phyloP scores from a whole-genome alignment of 2,797 vertebrate species.

The Fistularia commersonii region DNA sequence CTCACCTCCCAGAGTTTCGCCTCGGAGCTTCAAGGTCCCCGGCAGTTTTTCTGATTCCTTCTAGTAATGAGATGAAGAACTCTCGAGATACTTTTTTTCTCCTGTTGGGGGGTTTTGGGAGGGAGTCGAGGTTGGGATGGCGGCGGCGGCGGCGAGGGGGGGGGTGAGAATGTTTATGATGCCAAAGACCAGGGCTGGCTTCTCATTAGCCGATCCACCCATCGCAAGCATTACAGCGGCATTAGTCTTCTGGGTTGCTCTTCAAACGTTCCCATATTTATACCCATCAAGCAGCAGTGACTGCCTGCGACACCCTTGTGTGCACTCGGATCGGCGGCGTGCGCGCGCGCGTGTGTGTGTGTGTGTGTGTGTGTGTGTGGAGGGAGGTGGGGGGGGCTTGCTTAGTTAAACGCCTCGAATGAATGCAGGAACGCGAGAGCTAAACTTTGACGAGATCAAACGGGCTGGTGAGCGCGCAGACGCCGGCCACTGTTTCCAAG shows the following conservation, averaged over 20 bases:
- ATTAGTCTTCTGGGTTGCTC: constrained; percentile 77
- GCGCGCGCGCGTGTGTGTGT: no score
- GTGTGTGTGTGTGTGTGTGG: no score
- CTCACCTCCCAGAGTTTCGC: constrained; percentile 37
- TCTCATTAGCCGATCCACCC: constrained; percentile 78
- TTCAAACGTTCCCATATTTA: constrained; percentile 81
- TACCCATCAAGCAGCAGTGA: constrained; percentile 73
- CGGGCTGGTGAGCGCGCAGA: constrained; percentile 74
- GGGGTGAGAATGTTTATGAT: constrained; percentile 74
- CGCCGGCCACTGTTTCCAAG: constrained; percentile 78
- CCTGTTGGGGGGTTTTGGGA: constrained; percentile 71
- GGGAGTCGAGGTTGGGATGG: no score
- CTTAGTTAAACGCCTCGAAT: constrained; percentile 74
- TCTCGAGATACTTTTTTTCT: constrained; percentile 68
- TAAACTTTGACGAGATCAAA: constrained; percentile 83
- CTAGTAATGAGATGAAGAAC: constrained; percentile 67
- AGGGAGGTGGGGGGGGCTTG: no score
- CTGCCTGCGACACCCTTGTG: constrained; percentile 69
- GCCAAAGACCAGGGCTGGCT: constrained; percentile 77
- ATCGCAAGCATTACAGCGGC: constrained; percentile 66
- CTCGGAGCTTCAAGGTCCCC: constrained; percentile 57
- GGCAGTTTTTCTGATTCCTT: constrained; percentile 62
- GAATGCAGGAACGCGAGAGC: constrained; percentile 76
- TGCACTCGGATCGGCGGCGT: constrained; percentile 70
- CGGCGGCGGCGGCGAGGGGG: constrained; percentile 17